Percentiles rank a stretch among this genome's conserved stretches.
Evolutionary conservation across 1,140 invertebrate genomes (phyloP).

Genomic region (Drosophila pandora): DNA sequence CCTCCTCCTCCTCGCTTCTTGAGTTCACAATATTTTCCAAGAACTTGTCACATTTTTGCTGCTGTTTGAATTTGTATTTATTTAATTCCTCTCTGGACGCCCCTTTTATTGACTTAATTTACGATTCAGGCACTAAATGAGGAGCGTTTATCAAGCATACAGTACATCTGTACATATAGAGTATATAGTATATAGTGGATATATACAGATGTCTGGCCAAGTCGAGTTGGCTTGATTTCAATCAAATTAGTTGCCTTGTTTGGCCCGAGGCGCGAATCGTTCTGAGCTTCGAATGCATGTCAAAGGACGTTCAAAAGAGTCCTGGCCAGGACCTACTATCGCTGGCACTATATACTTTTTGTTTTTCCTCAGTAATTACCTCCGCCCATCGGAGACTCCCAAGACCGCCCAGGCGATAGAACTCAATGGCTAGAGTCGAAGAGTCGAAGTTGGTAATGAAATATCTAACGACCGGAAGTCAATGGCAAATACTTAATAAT

Average conservation of each 20-base stretch:
- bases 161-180: background rate
- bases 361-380: slow-evolving; percentile 29
- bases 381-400: slow-evolving; percentile 2
- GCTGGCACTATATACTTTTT: slow-evolving; percentile 35
- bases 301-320: slow-evolving; percentile 58
- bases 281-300: slow-evolving; percentile 43
- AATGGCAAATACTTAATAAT: slow-evolving; percentile 82
- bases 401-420: slow-evolving; percentile 46
- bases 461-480: slow-evolving; percentile 82
- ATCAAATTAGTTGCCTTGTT: slow-evolving; percentile 76
- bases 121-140: slow-evolving; percentile 51
- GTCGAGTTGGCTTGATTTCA: slow-evolving; percentile 12
- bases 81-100: slow-evolving; percentile 51
- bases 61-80: slow-evolving; percentile 58
- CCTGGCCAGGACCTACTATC: slow-evolving; percentile 15
- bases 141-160: slow-evolving; percentile 26
- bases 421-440: slow-evolving; percentile 56
- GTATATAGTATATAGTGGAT: background rate
- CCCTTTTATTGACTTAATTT: slow-evolving; percentile 72
- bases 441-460: slow-evolving; percentile 74
- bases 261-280: slow-evolving; percentile 37
- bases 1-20: slow-evolving; percentile 2
- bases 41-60: slow-evolving; percentile 61
- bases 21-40: slow-evolving; percentile 52
- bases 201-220: slow-evolving; percentile 27